These are phyloP conservation scores for Empidonax traillii DNA, from an alignment of 2,113 vertebrate species.

Conservation along the genomic window DNA sequence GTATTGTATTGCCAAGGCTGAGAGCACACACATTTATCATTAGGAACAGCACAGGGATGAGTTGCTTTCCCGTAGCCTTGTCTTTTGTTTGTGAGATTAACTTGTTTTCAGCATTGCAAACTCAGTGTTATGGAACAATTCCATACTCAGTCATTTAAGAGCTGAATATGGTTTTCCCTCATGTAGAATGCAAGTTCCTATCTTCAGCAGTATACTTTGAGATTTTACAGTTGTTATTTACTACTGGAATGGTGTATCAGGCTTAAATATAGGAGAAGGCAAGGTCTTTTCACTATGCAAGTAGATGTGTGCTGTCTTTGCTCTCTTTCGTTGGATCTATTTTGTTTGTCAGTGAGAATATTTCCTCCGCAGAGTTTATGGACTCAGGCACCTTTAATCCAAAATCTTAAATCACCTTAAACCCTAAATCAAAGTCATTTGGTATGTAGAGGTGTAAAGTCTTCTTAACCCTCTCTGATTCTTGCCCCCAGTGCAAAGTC, in stretches of 20 bases:
- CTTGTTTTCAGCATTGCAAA: constrained; percentile 22
- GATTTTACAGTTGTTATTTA: not conserved
- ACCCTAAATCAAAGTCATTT: not conserved
- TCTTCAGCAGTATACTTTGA: not conserved
- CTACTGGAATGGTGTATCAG: not conserved
- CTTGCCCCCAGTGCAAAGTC: not conserved
- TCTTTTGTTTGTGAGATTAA: constrained; percentile 26
- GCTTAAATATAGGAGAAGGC: not conserved
- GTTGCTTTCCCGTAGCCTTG: not conserved
- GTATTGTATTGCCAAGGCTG: not conserved
- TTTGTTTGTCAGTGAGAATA: not conserved
- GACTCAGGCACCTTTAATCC: not conserved
- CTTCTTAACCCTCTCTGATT: not conserved
- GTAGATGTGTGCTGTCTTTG: not conserved
- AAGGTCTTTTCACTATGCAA: not conserved
- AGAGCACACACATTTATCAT: constrained; percentile 19
- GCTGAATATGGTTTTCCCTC: not conserved
- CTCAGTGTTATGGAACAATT: not conserved
- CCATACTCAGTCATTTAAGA: not conserved
- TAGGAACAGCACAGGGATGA: constrained; percentile 32
- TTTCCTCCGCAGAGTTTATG: not conserved
- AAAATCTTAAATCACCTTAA: not conserved
- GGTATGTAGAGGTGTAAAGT: not conserved
- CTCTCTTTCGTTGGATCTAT: not conserved
- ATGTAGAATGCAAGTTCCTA: not conserved